A percentile compares a stretch with the other conserved stretches of the same genome.
These are phyloP conservation scores for Dendroctonus valens DNA, from an alignment of 1,140 invertebrate genomes.

Conservation along the genomic window DNA sequence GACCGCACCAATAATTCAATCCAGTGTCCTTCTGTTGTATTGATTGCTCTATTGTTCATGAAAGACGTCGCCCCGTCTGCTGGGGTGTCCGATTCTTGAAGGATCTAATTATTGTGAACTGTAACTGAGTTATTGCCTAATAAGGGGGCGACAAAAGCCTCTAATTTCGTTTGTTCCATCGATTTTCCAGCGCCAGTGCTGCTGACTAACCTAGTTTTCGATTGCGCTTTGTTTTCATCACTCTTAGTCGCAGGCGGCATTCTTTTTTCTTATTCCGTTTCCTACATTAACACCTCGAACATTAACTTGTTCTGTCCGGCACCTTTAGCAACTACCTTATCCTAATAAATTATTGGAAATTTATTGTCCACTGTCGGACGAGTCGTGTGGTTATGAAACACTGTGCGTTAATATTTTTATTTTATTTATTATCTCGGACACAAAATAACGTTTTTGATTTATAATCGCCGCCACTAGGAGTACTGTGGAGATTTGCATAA, in stretches of 20 bases:
- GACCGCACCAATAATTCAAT: conserved; percentile 32
- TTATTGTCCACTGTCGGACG: conserved; percentile 23
- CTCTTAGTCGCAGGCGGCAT: no score
- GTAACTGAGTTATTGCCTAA: conserved; percentile 26
- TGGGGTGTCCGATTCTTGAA: conserved; percentile 27
- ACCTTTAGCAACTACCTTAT: conserved; percentile 23
- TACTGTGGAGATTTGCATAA: conserved; percentile 28
- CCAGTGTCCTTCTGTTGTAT: conserved; percentile 27
- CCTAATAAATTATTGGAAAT: conserved; percentile 32
- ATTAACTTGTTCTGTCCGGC: not conserved
- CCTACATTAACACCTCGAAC: conserved; percentile 11
- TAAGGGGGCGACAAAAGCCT: conserved; percentile 24
- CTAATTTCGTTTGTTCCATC: conserved; percentile 4
- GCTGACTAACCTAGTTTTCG: no score
- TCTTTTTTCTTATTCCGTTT: not conserved
- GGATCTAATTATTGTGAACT: conserved; percentile 24
- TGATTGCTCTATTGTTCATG: conserved; percentile 29
- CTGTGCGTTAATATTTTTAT: conserved; percentile 27
- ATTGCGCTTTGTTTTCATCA: no score
- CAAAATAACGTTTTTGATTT: conserved; percentile 25
- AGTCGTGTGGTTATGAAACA: conserved; percentile 28
- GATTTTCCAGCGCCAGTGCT: no score
- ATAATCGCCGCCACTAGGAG: conserved; percentile 18
- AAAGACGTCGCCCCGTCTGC: conserved; percentile 20
- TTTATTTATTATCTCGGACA: conserved; percentile 30